These are phyloP conservation scores for Microtus richardsoni DNA, from an alignment of 2,113 vertebrate species.

Conservation along the genomic window DNA sequence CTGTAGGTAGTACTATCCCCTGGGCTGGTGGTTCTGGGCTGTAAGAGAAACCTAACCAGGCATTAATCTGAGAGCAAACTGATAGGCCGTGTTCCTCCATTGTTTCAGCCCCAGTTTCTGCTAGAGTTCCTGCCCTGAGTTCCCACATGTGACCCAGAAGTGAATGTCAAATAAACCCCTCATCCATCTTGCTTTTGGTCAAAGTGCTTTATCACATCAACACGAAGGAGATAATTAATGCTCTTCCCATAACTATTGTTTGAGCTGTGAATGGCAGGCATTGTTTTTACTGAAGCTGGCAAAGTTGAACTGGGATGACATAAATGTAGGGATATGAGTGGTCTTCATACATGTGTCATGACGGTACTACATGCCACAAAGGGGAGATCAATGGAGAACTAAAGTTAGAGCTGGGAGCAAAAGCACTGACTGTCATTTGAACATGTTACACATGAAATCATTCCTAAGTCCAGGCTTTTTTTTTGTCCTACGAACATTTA, in stretches of 20 bases:
- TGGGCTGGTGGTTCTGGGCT: background rate
- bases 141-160: background rate
- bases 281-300: background rate
- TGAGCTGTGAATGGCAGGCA: background rate
- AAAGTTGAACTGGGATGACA: background rate
- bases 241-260: background rate
- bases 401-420: background rate
- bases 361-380: background rate
- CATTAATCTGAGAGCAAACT: background rate
- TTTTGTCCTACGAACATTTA: background rate
- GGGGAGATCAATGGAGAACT: background rate
- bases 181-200: background rate
- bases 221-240: background rate
- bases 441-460: background rate
- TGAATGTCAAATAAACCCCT: background rate
- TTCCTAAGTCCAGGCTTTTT: background rate
- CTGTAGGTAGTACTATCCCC: background rate
- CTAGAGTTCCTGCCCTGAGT: background rate
- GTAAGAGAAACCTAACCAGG: background rate
- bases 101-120: background rate
- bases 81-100: background rate
- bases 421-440: background rate
- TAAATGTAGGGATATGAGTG: background rate
- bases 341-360: background rate
- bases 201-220: background rate